phyloP scores from a whole-genome alignment of 2,797 vertebrate genomes.

The Hydrolagus colliei region DNA sequence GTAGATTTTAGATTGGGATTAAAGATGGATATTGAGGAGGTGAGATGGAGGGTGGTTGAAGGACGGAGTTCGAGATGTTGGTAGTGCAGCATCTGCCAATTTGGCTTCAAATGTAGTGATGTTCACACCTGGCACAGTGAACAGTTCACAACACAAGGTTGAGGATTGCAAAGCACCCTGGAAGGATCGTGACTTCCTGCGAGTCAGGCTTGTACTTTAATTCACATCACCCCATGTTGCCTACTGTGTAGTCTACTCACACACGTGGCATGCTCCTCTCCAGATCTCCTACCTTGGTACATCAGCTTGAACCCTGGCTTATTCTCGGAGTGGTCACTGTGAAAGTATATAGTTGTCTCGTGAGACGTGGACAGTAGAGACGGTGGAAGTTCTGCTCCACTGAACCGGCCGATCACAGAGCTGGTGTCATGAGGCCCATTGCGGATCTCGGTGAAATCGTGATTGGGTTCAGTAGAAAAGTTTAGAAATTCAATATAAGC shows the following conservation, averaged over 20 bases:
- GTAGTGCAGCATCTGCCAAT: too few species aligned
- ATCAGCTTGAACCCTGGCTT: constrained; percentile 91
- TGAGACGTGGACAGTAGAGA: constrained; percentile 90
- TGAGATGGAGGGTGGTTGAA: too few species aligned
- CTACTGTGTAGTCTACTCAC: not conserved
- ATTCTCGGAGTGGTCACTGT: constrained; percentile 96
- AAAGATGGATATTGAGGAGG: too few species aligned
- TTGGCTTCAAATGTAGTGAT: too few species aligned
- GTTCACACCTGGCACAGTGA: too few species aligned
- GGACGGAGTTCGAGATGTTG: too few species aligned
- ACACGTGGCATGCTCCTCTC: not conserved
- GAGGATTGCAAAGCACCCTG: too few species aligned
- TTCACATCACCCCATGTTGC: not conserved
- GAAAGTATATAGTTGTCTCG: constrained; percentile 87
- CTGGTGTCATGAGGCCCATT: constrained; percentile 91
- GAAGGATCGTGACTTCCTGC: too few species aligned
- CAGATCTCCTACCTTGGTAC: constrained; percentile 74
- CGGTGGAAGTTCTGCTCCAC: constrained; percentile 72
- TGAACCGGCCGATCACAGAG: constrained; percentile 81
- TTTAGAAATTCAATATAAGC: constrained; percentile 92
- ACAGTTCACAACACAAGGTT: too few species aligned
- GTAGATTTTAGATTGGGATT: too few species aligned
- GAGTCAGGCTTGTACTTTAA: too few species aligned
- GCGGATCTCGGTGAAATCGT: constrained; percentile 89
- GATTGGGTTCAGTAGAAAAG: constrained; percentile 94